A percentile compares a stretch with the other conserved stretches of the same genome.
phyloP scores from a whole-genome alignment of 2,888 invertebrate species.

The Pyrrhopygopsis socrates region DNA sequence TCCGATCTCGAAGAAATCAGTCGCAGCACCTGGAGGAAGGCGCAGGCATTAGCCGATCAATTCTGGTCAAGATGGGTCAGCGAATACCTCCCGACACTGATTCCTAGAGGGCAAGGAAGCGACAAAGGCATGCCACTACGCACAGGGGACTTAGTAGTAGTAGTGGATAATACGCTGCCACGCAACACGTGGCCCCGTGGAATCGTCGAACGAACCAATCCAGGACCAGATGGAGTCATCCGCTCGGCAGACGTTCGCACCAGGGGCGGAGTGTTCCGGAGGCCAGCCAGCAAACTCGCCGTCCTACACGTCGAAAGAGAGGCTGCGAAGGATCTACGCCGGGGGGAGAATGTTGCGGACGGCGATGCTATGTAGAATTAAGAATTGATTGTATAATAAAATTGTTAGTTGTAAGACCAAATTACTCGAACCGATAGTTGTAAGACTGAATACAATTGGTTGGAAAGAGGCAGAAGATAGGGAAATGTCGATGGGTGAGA shows the following conservation, averaged over 20 bases:
- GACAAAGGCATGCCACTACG: background rate
- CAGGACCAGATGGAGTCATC: background rate
- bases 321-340: background rate
- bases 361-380: background rate
- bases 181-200: background rate
- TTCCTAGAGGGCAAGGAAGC: background rate
- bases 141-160: background rate
- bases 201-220: background rate
- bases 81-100: background rate
- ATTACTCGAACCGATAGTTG: too few relatives aligned
- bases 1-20: background rate
- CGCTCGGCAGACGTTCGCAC: background rate
- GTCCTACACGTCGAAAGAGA: background rate
- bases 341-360: conserved; percentile 1
- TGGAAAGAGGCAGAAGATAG: too few relatives aligned
- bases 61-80: background rate
- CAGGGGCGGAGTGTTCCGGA: background rate
- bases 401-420: too few relatives aligned
- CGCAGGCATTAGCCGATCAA: background rate
- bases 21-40: background rate
- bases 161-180: background rate
- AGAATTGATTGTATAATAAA: too few relatives aligned
- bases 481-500: too few relatives aligned
- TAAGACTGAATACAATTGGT: too few relatives aligned
- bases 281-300: background rate